Evolutionary conservation across 2,797 vertebrate species (phyloP), one percentile per base, ranked within the genome.

Genomic region (Neosilurus mollespiculum): DNA sequence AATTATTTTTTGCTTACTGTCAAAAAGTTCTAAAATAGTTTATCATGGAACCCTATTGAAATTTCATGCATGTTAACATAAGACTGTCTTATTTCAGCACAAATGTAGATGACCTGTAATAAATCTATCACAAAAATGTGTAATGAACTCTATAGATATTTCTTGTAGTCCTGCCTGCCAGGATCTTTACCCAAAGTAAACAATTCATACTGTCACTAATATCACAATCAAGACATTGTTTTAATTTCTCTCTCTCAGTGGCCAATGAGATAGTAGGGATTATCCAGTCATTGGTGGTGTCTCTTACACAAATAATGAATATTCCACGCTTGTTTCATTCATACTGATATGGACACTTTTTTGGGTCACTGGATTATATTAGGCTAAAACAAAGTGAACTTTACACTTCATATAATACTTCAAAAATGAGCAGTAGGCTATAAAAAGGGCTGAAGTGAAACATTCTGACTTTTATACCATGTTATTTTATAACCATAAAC

Each of bases 191-290:
- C 58, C 53, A 67, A 81, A 59, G 18, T 14, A 81, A 79, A 53
- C 67, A 49, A 70, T 30, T 66, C 49, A 71, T 22, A 51, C 22
- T 79, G 75, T 67, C 75, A 78, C 59, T 24, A 82, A 73, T 73
- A 69, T 72, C 54, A 85, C 67, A 85, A 79, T 56, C n/a, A 80
- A 78, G 56, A 78, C 75, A 79, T 79, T 85, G 81, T 82, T 82
- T 82, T 72, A 79, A 79, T 43, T 43, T 2, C 43, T 59, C 37
- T 77, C 73, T 65, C 56, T 65, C 64, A 20, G 73, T 30, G 65
- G 59, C 80, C 75, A 85, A 67, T 30, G 54, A 84, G 24, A 61
- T 72, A 65, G 61, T 80, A 49, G n/a, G 76, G 84, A 79, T 88
- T 78, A 80, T 37, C 26, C 51, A 82, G 76, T 85, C 76, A 73